Conservation (phyloP, 2,797 vertebrate species). For the Oceanodroma leucorhoa region DNA sequence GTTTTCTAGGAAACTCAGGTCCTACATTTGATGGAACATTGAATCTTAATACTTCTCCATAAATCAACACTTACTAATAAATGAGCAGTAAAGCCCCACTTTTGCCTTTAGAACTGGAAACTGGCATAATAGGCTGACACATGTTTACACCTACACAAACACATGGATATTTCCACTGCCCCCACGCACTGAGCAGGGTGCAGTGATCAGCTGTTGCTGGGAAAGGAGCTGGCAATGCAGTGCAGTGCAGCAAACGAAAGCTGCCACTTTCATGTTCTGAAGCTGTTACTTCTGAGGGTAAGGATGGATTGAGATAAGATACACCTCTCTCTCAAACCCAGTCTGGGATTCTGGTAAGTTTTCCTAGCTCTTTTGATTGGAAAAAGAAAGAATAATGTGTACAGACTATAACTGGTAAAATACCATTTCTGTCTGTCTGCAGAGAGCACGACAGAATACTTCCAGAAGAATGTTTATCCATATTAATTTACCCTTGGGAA, state of each 20-base stretch:
- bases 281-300: background rate
- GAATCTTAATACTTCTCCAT: constrained; percentile 4
- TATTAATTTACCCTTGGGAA: background rate
- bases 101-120: background rate
- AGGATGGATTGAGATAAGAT: background rate
- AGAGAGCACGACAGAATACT: background rate
- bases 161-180: background rate
- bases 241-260: background rate
- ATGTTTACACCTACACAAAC: constrained; percentile 1
- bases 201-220: background rate
- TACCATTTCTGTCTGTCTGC: background rate
- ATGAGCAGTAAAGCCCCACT: background rate
- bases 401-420: background rate
- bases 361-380: background rate
- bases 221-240: background rate
- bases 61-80: constrained; percentile 19
- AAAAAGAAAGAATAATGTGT: too few relatives aligned
- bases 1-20: background rate
- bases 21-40: constrained; percentile 11
- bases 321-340: background rate
- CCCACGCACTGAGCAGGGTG: background rate
- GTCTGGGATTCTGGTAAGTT: background rate
- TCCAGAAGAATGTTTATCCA: background rate
- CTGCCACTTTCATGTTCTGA: background rate
- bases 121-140: background rate